Evolutionary conservation across 2,113 vertebrate genomes (phyloP).

Genomic region (Phoenicopterus ruber): DNA sequence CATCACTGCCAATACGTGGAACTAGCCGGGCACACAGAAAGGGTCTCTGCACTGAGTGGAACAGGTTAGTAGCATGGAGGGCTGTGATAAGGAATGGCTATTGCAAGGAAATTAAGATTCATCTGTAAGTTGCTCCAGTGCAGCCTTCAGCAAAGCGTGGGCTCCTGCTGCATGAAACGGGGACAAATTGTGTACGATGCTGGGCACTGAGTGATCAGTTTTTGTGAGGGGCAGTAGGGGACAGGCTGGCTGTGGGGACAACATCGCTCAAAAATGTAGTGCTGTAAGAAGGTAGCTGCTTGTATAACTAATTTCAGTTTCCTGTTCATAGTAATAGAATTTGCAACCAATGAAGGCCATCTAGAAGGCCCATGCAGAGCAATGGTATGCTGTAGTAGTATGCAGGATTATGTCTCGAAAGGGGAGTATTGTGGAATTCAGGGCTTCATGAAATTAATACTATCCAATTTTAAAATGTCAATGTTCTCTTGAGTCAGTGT

Average conservation of each 20-base stretch:
- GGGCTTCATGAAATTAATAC: neutral
- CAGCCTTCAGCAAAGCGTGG: neutral
- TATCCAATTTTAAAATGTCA: neutral
- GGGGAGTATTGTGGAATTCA: neutral
- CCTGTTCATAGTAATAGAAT: neutral
- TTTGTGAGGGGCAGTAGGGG: neutral
- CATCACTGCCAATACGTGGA: neutral
- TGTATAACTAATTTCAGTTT: neutral
- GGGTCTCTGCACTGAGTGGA: neutral
- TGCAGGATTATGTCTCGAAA: neutral
- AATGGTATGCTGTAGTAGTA: neutral
- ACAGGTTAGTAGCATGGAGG: neutral
- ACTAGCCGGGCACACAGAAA: neutral
- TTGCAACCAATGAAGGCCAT: neutral
- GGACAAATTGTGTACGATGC: neutral
- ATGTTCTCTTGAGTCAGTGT: fast-evolving
- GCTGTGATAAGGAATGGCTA: neutral
- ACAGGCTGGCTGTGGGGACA: neutral
- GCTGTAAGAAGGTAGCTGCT: neutral
- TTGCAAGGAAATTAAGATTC: neutral
- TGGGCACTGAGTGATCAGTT: neutral
- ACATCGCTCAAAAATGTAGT: neutral
- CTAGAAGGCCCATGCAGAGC: neutral
- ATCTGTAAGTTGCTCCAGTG: neutral
- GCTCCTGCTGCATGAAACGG: neutral